These are phyloP conservation scores for Lordiphosa fenestrarum DNA, from an alignment of 2,888 invertebrate species.

Conservation along the genomic window DNA sequence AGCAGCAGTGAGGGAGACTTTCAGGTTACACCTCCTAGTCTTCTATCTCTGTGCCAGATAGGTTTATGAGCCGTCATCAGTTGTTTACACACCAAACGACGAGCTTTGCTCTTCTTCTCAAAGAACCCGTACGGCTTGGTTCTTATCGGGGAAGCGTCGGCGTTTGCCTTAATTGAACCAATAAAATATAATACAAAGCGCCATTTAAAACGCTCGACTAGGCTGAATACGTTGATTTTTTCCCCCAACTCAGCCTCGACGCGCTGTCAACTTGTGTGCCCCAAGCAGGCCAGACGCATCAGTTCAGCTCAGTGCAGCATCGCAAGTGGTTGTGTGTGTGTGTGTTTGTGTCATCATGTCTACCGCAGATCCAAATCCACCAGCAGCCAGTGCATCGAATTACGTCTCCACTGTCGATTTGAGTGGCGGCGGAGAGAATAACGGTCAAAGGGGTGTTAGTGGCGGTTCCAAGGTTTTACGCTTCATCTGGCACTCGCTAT, in stretches of 20 bases:
- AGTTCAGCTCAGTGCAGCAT: conserved; percentile 57
- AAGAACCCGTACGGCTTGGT: conserved; percentile 20
- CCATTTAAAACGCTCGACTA: conserved; percentile 55
- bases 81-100: conserved; percentile 50
- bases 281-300: conserved; percentile 28
- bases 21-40: conserved; percentile 1
- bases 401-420: conserved; percentile 59
- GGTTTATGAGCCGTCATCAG: conserved; percentile 7
- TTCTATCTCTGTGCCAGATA: conserved; percentile 2
- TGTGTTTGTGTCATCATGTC: conserved; percentile 29
- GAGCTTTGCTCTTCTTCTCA: conserved; percentile 16
- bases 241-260: conserved; percentile 30
- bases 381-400: conserved; percentile 30
- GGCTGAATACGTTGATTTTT: conserved; percentile 48
- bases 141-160: conserved; percentile 52
- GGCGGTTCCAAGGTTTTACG: conserved; percentile 65
- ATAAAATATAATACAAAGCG: conserved; percentile 74
- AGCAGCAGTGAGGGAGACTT: conserved; percentile 4
- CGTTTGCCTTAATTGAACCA: conserved; percentile 72
- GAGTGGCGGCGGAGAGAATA: conserved; percentile 30
- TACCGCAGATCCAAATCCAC: conserved; percentile 17
- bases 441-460: conserved; percentile 25
- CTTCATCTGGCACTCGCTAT: conserved; percentile 71
- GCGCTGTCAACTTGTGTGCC: conserved; percentile 46
- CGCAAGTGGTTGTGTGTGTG: conserved; percentile 44